Conservation (phyloP, 2,113 vertebrate genomes). For the Pteropus alecto region DNA sequence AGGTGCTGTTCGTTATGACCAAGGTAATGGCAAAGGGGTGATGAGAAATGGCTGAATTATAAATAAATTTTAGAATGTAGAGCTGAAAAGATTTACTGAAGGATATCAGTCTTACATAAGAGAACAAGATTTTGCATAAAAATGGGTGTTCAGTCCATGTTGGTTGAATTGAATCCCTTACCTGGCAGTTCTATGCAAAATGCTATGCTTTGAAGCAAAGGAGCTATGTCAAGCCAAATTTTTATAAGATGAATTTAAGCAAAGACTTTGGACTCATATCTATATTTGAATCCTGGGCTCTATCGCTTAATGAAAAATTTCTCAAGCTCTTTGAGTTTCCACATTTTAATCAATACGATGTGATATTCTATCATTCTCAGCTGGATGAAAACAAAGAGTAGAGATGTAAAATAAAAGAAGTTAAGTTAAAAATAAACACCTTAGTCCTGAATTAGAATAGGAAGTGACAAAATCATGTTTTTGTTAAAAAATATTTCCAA, state of each 20-base stretch:
- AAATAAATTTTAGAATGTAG: background rate
- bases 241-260: constrained; percentile 10
- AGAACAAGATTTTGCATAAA: background rate
- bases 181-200: constrained; percentile 10
- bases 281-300: background rate
- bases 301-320: background rate
- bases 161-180: background rate
- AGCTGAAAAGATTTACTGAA: background rate
- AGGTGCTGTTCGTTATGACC: background rate
- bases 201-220: background rate
- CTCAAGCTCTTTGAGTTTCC: background rate
- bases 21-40: background rate
- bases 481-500: background rate
- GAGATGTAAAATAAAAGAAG: background rate
- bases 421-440: background rate
- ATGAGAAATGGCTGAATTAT: background rate
- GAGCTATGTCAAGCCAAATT: background rate
- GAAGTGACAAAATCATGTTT: background rate
- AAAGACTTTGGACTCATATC: background rate
- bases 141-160: background rate
- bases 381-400: background rate
- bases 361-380: background rate
- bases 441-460: background rate
- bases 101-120: background rate
- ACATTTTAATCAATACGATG: background rate